These are phyloP conservation scores for Hyles euphorbiae DNA, from an alignment of 1,140 invertebrate genomes.

Conservation along the genomic window DNA sequence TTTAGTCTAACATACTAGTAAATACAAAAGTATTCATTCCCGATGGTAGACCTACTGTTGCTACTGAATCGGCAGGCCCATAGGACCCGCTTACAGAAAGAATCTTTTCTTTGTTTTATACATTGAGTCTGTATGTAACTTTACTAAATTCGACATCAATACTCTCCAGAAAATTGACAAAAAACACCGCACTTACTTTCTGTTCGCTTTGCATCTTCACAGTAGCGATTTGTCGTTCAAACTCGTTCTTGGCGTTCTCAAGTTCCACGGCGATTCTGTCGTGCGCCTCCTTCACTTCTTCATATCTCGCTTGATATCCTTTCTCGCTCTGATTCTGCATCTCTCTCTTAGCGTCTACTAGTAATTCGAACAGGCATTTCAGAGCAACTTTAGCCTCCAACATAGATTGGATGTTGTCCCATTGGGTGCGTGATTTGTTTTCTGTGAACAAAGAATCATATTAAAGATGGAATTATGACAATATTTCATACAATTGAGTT, in stretches of 20 bases:
- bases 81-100: too few species aligned
- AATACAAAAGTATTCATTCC: too few species aligned
- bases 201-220: slow-evolving; percentile 56
- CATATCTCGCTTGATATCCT: slow-evolving; percentile 65
- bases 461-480: background rate
- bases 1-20: too few species aligned
- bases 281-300: slow-evolving; percentile 73
- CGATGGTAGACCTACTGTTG: too few species aligned
- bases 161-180: background rate
- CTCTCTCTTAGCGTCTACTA: slow-evolving; percentile 73
- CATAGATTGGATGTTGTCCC: slow-evolving; percentile 80
- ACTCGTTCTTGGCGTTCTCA: slow-evolving; percentile 51
- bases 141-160: too few species aligned
- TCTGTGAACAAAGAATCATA: slow-evolving; percentile 56
- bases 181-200: slow-evolving; percentile 32
- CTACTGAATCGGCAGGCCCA: too few species aligned
- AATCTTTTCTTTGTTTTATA: too few species aligned
- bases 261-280: slow-evolving; percentile 57
- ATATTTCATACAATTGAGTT: too few species aligned
- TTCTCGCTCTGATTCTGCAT: slow-evolving; percentile 64
- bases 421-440: slow-evolving; percentile 76
- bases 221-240: slow-evolving; percentile 45
- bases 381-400: slow-evolving; percentile 80
- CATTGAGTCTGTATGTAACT: too few species aligned
- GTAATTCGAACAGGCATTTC: slow-evolving; percentile 77